phyloP scores from a whole-genome alignment of 2,888 invertebrate species.

The Teleogryllus oceanicus region DNA sequence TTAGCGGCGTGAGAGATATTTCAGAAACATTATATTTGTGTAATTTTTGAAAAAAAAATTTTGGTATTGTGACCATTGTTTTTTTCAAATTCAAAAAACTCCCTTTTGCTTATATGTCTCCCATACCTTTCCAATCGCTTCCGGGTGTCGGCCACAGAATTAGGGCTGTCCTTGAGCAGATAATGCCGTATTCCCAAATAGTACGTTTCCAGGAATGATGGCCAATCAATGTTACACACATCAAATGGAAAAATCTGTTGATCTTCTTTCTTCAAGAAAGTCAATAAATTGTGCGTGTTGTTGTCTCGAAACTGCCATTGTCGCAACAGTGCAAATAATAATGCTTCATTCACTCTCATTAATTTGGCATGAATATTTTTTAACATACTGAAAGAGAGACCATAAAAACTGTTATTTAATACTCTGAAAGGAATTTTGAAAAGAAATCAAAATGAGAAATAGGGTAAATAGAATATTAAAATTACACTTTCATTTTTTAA shows the following conservation, averaged over 20 bases:
- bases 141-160: conserved; percentile 75
- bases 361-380: conserved; percentile 78
- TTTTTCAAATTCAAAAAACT: too few relatives aligned
- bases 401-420: too few relatives aligned
- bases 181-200: conserved; percentile 86
- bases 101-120: neutral
- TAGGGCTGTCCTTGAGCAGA: conserved; percentile 84
- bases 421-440: too few relatives aligned
- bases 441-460: neutral
- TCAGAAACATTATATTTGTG: too few relatives aligned
- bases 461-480: neutral
- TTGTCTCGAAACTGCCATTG: conserved; percentile 89
- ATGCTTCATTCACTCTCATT: conserved; percentile 78
- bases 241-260: conserved; percentile 81
- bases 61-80: too few relatives aligned
- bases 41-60: too few relatives aligned
- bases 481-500: neutral
- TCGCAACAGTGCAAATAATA: conserved; percentile 88
- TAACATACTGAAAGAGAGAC: conserved; percentile 65
- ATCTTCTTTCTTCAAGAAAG: conserved; percentile 62
- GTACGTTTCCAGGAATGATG: conserved; percentile 84
- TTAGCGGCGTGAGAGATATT: too few relatives aligned
- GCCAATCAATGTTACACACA: conserved; percentile 83
- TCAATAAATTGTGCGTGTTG: conserved; percentile 70
- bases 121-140: conserved; percentile 66